Evolutionary conservation across 2,888 invertebrate genomes (phyloP), one percentile per base, ranked within the genome.

Genomic region (Gonocerus acuteangulatus): DNA sequence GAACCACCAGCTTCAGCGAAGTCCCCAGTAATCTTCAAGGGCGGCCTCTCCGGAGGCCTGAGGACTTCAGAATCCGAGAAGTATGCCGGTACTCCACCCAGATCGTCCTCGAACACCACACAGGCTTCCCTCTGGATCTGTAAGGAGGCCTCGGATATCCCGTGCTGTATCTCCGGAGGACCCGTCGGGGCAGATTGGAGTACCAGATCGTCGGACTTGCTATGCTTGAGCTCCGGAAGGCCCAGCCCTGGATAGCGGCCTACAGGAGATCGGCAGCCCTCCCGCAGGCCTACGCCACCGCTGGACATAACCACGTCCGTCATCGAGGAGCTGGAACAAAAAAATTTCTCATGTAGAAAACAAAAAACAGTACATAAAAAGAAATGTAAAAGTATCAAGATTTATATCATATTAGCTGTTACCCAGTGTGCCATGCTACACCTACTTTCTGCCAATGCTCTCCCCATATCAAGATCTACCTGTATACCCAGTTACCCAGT

Each of bases 181-280:
- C 74, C 62, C 65, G 74, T 75, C n/a, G 73, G 72, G 11, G 76
- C 70, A 68, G 74, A 75, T 71, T 78, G 77, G 51, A 78, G 70
- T 65, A 78, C 76, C 60, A 78, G 69, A 70, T 78, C 78, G 70
- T 78, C 78, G 71, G 78, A 78, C 71, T 77, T 78, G 69, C 77
- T 77, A 62, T 77, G 74, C 64, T 76, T 76, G 63, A 79, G 70
- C 64, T 78, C 78, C 0, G 57, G 34, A 6, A 68, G 63, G 1
- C 66, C 68, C 4, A 67, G 48, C 34, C 67, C 66, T 19, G 64
- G 54, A 52, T 68, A 68, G 11, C 68, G 49, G 6, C 64, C 66
- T n/a, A 66, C 65, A 6, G 68, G 68, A 34, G 65, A 65, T 13
- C 68, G 59, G 39, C 68, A 68, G 4, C 67, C 65, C 32, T 67